phyloP scores from a whole-genome alignment of 2,113 vertebrate genomes.

The Fregata magnificens region DNA sequence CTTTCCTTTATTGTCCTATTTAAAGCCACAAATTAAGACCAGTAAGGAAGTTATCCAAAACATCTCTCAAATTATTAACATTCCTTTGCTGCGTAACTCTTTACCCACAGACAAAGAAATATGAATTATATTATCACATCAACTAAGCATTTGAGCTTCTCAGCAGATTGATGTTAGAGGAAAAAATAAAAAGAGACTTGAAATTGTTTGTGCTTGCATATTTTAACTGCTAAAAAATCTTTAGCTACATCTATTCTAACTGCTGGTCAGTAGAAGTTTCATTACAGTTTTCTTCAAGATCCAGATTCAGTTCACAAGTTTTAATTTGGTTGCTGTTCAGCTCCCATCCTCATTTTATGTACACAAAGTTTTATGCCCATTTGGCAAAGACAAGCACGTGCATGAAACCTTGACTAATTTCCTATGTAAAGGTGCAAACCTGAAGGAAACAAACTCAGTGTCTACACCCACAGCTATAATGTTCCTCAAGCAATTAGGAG shows the following conservation, averaged over 20 bases:
- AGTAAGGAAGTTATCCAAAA: conserved; percentile 11
- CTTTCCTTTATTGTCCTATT: background rate
- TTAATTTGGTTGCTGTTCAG: background rate
- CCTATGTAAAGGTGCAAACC: background rate
- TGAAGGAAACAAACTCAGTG: background rate
- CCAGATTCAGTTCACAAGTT: background rate
- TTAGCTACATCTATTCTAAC: background rate
- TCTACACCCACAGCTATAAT: background rate
- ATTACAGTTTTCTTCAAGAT: background rate
- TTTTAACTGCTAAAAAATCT: background rate
- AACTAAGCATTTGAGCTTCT: background rate
- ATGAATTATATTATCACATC: background rate
- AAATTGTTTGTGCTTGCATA: background rate
- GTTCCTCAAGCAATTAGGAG: background rate
- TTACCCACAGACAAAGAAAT: background rate
- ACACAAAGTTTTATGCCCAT: background rate
- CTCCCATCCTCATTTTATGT: background rate
- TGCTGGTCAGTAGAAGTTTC: background rate
- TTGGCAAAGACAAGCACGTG: background rate
- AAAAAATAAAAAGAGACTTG: background rate
- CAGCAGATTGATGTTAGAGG: background rate
- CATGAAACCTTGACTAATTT: background rate
- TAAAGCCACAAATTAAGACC: background rate
- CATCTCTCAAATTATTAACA: conserved; percentile 18
- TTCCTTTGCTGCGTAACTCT: background rate